Base-by-base conservation (phyloP, 2,113 vertebrate genomes). In the Channa argus region DNA sequence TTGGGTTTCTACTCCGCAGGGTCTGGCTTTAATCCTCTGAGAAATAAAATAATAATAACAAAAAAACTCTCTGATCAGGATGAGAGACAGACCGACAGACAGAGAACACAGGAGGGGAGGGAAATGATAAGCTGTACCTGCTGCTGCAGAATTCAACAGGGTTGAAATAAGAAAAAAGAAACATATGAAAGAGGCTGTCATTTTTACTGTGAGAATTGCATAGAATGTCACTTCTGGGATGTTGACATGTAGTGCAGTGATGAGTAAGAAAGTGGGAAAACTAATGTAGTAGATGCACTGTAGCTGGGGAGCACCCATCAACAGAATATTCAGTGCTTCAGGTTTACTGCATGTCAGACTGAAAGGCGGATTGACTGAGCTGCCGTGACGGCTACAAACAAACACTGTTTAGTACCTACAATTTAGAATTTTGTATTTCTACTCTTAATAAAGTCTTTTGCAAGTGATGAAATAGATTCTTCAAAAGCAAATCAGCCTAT, bases 1-100 rank as follows among this genome's bases (percentile, higher is more conserved):
- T 85, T 82, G 76, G 71, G 79, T 83, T 90, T 84, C 79, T 85
- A 67, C 73, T 86, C 77, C 41, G 83, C 79, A 77, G 83, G 68
- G 77, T 85, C 72, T 75, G 74, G 63, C 61, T 86, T 89, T 93
- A 93, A 92, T 92, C 88, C 89, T 78, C 44, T 4, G 88, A 84
- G 82, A 88, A 86, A 89, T 82, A 77, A 80, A 76, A 68, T 74
- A 76, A 79, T 71, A 79, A 50, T 34, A 80, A 44, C 69, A 43
- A n/a, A 73, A 63, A 69, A 60, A 13, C 61, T 59, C 71, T 87
- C 64, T 87, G 85, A 89, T 92, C 75, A 86, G 69, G 72, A 82
- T 63, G 63, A 76, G 63, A 69, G 65, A 68, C 36, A 82, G 53
- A 82, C 51, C 77, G 68, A 82, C 59, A 75, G 72, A 88, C 58